Base-by-base conservation (phyloP, 1,140 invertebrate genomes). In the Sycobia sp. region DNA sequence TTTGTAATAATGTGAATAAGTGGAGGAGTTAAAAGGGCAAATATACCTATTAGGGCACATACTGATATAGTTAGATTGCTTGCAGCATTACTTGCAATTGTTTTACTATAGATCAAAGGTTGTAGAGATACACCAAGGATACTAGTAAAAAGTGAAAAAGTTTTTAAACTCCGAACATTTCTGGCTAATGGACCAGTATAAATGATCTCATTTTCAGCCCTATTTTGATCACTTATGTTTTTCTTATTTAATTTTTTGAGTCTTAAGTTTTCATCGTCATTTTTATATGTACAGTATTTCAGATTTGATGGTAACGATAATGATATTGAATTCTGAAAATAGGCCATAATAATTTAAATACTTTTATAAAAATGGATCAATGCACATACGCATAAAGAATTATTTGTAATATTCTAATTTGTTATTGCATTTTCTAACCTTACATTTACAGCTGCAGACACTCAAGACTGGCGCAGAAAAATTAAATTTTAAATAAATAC, bases 1-100 rank as follows among this genome's bases (percentile, higher is more conserved):
- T 90, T 95, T 3, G 91, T 89, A 14, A 96, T 80, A 5, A 86
- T 81, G 82, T 97, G 92, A 61, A 97, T 80, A 23, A 96, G 72
- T 18, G 94, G 43, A 1, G 95, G 95, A 5, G 92, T 95, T 0
- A 88, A 80, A 69, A 95, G 88, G 4, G 93, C 90, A 73, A 95
- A 92, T 67, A 94, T 86, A 22, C 89, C 89, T 1, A 92, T 82
- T 41, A 90, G 80, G 1, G 85, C 83, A 67, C 86, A 89, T 5
- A 89, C 58, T 4, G 84, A 86, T 55, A 90, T 73, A 0, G 53
- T 44, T 13, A 87, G 75, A 43, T 87, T 75, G 4, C 79, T 75
- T 0, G 86, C 74, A 44, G 77, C 78, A 41, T 85, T 85, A 7
- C 86, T 78, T 29, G 84, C 80, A 18, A 83, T 60, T 20, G 86